Evolutionary conservation across 2,888 invertebrate genomes (phyloP), one percentile per base, ranked within the genome.

Genomic region (Lordiphosa fenestrarum): DNA sequence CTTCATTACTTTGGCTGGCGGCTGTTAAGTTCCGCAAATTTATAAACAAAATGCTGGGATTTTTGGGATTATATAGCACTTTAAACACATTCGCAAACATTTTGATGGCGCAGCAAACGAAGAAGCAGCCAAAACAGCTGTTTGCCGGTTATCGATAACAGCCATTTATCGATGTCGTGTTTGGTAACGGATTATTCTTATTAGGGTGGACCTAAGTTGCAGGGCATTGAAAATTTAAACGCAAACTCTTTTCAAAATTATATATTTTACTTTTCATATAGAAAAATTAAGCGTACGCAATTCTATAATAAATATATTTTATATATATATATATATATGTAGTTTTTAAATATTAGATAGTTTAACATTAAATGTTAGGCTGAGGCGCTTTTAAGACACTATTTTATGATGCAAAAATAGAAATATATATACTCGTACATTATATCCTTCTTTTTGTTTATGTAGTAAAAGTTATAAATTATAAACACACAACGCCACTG

Each of bases 251-350:
- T 30, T 30, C 30, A 30, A 49, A 40, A 19, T 50, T 13, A 44
- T 44, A 44, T 25, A 44, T 50, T 75, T 71, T 72, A 57, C 55
- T 75, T 72, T 71, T 69, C 69, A 81, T 58, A 71, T 68, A 71
- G 84, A 85, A 84, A 82, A 44, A 80, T 78, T 78, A 76, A 77
- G 84, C 85, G 80, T 77, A 78, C 47, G 42, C 68, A 75, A 68
- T 70, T 78, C 72, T 74, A 84, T 30, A 30, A 30, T 30, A 30
- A 30, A 30, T 30, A 30, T 30, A 30, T 9, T 12, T 12, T 37
- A 13, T 12, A 71, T 71, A 15, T n/a, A n/a, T n/a, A n/a, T n/a
- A 71, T 23, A 82, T 83, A 78, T 69, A 84, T 83, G 38, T 25
- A 61, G 30, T 54, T 19, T 38, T 51, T 35, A 75, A 52, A 68